Evolutionary conservation across 1,140 invertebrate species (phyloP).

Genomic region (Neodiprion pinetum): DNA sequence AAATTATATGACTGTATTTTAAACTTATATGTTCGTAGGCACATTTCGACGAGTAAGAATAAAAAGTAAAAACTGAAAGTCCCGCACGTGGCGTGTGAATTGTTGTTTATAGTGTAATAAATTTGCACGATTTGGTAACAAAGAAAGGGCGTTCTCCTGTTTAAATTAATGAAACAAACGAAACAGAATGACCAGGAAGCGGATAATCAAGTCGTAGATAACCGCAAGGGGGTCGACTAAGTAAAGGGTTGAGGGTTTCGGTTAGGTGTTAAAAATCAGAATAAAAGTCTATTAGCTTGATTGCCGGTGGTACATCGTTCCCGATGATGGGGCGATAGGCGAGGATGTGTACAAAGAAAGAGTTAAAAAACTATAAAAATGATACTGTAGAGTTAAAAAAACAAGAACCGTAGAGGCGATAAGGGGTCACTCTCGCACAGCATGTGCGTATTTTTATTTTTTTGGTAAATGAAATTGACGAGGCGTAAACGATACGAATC

Average conservation of each 20-base stretch:
- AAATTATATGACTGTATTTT: too few relatives aligned
- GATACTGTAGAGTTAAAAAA: conserved; percentile 15
- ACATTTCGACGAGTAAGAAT: too few relatives aligned
- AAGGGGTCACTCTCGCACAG: conserved; percentile 15
- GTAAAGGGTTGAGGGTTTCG: background rate
- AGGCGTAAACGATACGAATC: conserved; percentile 16
- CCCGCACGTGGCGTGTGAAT: too few relatives aligned
- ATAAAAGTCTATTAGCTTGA: background rate
- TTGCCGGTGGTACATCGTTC: background rate
- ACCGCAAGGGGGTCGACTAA: too few relatives aligned
- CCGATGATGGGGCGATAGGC: background rate
- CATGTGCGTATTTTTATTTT: conserved; percentile 17
- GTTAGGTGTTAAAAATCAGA: background rate
- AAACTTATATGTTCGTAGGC: too few relatives aligned
- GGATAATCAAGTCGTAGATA: too few relatives aligned
- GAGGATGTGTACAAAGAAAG: background rate
- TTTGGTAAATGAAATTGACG: conserved; percentile 16
- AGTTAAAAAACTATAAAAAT: conserved; percentile 19
- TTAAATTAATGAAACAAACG: too few relatives aligned
- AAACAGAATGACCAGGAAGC: too few relatives aligned
- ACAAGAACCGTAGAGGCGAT: background rate
- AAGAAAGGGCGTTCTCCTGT: too few relatives aligned
- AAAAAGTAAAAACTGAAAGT: too few relatives aligned
- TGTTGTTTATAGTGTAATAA: too few relatives aligned
- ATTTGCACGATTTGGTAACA: too few relatives aligned